A percentile compares a stretch with the other conserved stretches of the same genome.
Conservation (phyloP, 30 jellyfish, hydroid and myxozoan genomes). For the Catostylus mosaicus region DNA sequence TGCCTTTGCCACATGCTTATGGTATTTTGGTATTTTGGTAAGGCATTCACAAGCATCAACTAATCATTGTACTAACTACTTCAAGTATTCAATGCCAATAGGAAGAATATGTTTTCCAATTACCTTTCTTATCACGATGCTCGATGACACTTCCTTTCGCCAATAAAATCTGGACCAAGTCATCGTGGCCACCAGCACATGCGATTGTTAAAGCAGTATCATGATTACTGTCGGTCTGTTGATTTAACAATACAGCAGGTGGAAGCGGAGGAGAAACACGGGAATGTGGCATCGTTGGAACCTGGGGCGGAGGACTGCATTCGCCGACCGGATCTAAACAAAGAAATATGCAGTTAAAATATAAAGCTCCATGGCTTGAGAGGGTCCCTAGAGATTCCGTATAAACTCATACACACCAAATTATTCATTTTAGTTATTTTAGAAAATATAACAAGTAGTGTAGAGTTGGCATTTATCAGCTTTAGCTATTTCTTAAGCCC, state of each 20-base stretch:
- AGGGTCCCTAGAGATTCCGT: too few relatives aligned
- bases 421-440: too few relatives aligned
- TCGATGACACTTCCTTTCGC: slow-evolving; percentile 94
- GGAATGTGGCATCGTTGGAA: slow-evolving; percentile 72
- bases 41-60: too few relatives aligned
- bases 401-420: too few relatives aligned
- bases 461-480: too few relatives aligned
- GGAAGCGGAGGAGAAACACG: slow-evolving; percentile 92
- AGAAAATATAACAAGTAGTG: too few relatives aligned
- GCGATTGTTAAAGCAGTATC: slow-evolving; percentile 98
- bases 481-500: too few relatives aligned
- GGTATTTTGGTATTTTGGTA: too few relatives aligned
- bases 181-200: slow-evolving; percentile 99
- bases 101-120: background rate
- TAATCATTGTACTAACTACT: background rate
- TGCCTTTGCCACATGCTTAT: too few relatives aligned
- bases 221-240: slow-evolving; percentile 96
- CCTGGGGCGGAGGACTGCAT: slow-evolving; percentile 88
- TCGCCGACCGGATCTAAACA: slow-evolving; percentile 96
- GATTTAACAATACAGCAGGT: slow-evolving; percentile 88
- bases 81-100: background rate
- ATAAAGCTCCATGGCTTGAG: background rate
- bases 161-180: slow-evolving; percentile 88
- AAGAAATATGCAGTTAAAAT: background rate
- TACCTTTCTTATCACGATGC: slow-evolving; percentile 98